A percentile compares a stretch with the other conserved stretches of the same genome.
phyloP scores from a whole-genome alignment of 2,888 invertebrate genomes.

The Erebia epiphron region DNA sequence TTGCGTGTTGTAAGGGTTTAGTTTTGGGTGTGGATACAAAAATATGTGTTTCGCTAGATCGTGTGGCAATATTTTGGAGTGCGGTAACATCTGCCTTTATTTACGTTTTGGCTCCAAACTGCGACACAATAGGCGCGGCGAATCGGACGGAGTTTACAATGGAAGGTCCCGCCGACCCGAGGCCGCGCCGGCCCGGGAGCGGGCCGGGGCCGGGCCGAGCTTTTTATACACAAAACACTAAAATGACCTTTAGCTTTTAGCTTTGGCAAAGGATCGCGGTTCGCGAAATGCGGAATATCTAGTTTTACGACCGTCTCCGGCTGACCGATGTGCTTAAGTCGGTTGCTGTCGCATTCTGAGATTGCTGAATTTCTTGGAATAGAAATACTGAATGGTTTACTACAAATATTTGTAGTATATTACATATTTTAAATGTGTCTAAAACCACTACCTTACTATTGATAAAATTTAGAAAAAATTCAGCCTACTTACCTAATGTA shows the following conservation, averaged over 20 bases:
- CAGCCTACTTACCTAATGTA: too few species aligned
- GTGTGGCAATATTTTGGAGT: slow-evolving; percentile 63
- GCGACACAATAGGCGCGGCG: slow-evolving; percentile 75
- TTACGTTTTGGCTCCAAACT: slow-evolving; percentile 79
- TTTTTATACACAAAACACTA: slow-evolving; percentile 58
- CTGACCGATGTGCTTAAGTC: not conserved
- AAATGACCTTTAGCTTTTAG: slow-evolving; percentile 60
- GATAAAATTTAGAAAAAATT: too few species aligned
- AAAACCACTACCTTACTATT: too few species aligned
- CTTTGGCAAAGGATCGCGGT: slow-evolving; percentile 24
- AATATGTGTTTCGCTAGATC: slow-evolving; percentile 43
- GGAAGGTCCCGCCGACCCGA: slow-evolving; percentile 47
- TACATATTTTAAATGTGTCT: too few species aligned
- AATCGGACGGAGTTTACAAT: slow-evolving; percentile 69
- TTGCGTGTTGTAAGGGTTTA: slow-evolving; percentile 37
- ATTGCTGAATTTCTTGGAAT: not conserved
- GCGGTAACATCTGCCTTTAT: slow-evolving; percentile 82
- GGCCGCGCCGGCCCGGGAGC: slow-evolving; percentile 39
- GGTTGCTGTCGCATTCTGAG: not conserved
- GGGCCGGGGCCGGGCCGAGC: slow-evolving; percentile 44
- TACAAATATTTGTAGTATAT: too few species aligned
- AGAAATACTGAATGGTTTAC: too few species aligned
- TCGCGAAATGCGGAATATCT: not conserved
- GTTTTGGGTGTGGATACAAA: slow-evolving; percentile 39
- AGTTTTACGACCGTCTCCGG: slow-evolving; percentile 4